Evolutionary conservation across 2,888 invertebrate genomes (phyloP).

Genomic region (Dioctria linearis): DNA sequence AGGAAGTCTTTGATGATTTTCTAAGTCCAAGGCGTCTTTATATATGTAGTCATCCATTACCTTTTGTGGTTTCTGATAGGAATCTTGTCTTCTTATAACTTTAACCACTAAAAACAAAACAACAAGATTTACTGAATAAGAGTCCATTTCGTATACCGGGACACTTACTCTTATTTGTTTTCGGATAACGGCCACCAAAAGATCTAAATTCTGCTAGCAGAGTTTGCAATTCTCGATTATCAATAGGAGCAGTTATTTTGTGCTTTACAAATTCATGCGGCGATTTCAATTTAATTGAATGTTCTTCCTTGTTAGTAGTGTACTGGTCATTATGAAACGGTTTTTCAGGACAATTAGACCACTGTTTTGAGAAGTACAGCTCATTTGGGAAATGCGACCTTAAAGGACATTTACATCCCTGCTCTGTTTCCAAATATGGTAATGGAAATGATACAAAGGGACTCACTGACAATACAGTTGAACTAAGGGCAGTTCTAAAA

Average conservation of each 20-base stretch:
- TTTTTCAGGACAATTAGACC: conserved; percentile 68
- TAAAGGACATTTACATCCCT: conserved; percentile 82
- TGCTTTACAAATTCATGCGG: conserved; percentile 82
- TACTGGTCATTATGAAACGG: conserved; percentile 61
- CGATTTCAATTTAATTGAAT: conserved; percentile 71
- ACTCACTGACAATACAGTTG: conserved; percentile 85
- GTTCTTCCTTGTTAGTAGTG: conserved; percentile 62
- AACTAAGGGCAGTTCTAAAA: conserved; percentile 83
- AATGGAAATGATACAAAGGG: conserved; percentile 88
- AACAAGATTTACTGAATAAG: background rate
- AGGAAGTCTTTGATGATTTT: conserved; percentile 88
- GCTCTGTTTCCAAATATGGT: conserved; percentile 91
- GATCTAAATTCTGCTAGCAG: conserved; percentile 90
- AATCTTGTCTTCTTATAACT: conserved; percentile 63
- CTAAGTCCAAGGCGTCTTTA: conserved; percentile 83
- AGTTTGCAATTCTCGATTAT: conserved; percentile 79
- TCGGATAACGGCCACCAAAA: conserved; percentile 79
- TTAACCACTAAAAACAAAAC: conserved; percentile 63
- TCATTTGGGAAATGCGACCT: conserved; percentile 82
- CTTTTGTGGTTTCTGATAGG: conserved; percentile 66
- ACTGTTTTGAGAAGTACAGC: conserved; percentile 80
- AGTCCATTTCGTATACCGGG: background rate
- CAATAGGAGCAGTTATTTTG: conserved; percentile 78
- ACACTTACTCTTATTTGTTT: conserved; percentile 66
- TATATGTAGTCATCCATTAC: conserved; percentile 66